Conservation (phyloP, 2,113 vertebrate genomes). For the Craseonycteris thonglongyai region DNA sequence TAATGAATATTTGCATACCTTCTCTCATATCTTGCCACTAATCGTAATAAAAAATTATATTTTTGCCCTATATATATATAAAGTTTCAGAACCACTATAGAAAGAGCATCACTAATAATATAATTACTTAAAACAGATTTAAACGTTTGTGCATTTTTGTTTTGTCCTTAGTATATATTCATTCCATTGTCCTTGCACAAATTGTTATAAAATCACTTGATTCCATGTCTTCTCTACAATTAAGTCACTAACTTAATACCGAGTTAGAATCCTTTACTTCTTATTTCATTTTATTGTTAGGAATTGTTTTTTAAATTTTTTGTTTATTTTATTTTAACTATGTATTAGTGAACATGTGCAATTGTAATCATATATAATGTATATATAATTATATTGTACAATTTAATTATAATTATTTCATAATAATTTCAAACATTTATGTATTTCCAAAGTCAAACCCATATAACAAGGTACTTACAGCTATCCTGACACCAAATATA, state of each 20-base stretch:
- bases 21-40: neutral
- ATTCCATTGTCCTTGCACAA: neutral
- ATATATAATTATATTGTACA: neutral
- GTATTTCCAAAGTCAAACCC: neutral
- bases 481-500: neutral
- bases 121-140: neutral
- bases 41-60: neutral
- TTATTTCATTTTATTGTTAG: neutral
- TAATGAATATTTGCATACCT: neutral
- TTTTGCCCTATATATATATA: neutral
- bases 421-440: neutral
- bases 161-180: neutral
- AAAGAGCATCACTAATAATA: neutral
- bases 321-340: neutral
- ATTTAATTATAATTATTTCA: neutral
- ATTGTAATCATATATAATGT: neutral
- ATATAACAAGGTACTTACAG: neutral
- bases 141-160: neutral
- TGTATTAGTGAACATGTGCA: neutral
- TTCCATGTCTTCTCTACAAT: neutral
- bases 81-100: neutral
- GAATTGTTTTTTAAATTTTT: neutral
- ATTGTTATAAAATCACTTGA: neutral
- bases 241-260: neutral
- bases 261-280: neutral